Base-by-base conservation (phyloP, 1,140 invertebrate species). In the Pemphigus obesinymphae region DNA sequence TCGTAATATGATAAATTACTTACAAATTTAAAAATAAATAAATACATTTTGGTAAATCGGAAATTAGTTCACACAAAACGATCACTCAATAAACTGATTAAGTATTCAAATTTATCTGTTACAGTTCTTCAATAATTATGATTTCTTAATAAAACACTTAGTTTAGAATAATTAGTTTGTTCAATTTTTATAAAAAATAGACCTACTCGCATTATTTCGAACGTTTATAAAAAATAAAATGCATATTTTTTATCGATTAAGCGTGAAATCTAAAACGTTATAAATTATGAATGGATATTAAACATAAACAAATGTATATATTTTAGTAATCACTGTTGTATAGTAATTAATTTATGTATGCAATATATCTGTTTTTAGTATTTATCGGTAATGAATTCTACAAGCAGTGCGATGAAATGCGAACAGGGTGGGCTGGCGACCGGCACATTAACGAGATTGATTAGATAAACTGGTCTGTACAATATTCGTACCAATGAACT, bases 381-480 rank as follows among this genome's bases (percentile, higher is more conserved):
- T 26, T n/a, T n/a, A 37, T 55, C 53, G 72, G 55, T 78, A 78
- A 78, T 78, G 73, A 58, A 78, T 58, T 37, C 4, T 40, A 78
- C 73, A 78, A 17, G 23, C 50, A 15, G 31, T 34, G 5, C 31
- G 73, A 34, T 76, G 10, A 55, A 76, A 75, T 55, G 50, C 50
- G 76, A 61, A 45, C 58, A 78, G 73, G 58, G 53, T 45, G 82
- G 82, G 82, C 82, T 82, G n/a, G 23, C 29, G 68, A 55, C 15
- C 20, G 31, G 66, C 23, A 55, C n/a, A 82, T 70, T 53, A 70
- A 82, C 31, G 3, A 82, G 53, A 70, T 70, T 70, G 82, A 72
- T 70, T 72, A 70, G 82, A 72, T 72, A 55, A 70, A 70, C 50
- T 26, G 48, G 26, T 53, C 43, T 11, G 34, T 73, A 58, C 34